Evolutionary conservation across 2,113 vertebrate species (phyloP), one percentile per base, ranked within the genome.

Genomic region (Odocoileus virginianus): DNA sequence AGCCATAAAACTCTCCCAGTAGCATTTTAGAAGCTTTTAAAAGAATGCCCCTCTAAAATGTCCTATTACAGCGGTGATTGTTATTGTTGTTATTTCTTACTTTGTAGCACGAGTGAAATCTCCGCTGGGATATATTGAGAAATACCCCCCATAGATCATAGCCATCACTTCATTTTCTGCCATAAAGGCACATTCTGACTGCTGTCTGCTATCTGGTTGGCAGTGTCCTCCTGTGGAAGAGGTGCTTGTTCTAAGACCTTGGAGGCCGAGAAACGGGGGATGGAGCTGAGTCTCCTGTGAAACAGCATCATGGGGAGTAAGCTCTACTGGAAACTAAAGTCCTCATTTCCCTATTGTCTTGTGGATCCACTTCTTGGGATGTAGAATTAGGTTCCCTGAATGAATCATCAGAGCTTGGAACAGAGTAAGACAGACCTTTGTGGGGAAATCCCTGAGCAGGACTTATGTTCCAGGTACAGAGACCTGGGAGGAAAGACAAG

Each of bases 11-110:
- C 43, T 90, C n/a, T 47, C 36, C 83, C 54, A 12, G 88, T 58
- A 89, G 74, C 21, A 11, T 74, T 97, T 90, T 52, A 87, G 94
- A 50, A 43, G 30, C 0, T 3, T 87, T 96, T 36, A 55, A 94
- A 97, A 83, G 79, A 96, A 94, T 25, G 52, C 11, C 61, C 89
- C 71, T 64, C 43, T 43, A 10, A 28, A 23, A 7, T 52, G 43
- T 74, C 79, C 76, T 40, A 6, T 83, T 52, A 3, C 43, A 28
- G 12, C 4, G 5, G n/a, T 27, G 52, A 40, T 25, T 19, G 76
- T 95, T 91, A n/a, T 81, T 94, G 81, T 82, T 79, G 58, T 95
- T 83, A 83, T 86, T 94, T 97, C 78, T 92, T 1, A 52, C 94
- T 93, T 60, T 50, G 92, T 21, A 74, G 94, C 50, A 19, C 76